Conservation (phyloP, 2,888 invertebrate genomes). For the Lasioglossum calceatum region DNA sequence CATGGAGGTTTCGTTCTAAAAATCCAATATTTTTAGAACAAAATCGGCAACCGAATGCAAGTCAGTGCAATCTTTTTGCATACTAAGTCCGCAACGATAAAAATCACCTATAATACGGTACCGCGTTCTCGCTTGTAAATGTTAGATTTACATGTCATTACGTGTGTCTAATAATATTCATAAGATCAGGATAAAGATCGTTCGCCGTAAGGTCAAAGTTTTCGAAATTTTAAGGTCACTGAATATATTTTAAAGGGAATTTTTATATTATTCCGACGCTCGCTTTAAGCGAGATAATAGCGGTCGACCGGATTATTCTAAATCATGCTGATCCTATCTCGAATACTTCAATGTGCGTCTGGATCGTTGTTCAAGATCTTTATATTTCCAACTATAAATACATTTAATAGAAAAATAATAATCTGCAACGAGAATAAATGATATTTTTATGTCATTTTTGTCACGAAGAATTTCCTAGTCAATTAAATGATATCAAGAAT, state of each 20-base stretch:
- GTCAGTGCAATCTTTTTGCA: background rate
- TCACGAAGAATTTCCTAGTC: background rate
- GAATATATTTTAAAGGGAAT: background rate
- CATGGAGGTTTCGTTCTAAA: background rate
- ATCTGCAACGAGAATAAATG: background rate
- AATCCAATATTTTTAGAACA: background rate
- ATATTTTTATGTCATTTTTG: background rate
- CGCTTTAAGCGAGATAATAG: background rate
- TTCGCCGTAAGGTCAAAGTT: background rate
- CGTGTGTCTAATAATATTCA: constrained; percentile 23
- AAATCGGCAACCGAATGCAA: background rate
- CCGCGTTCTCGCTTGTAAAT: constrained; percentile 10
- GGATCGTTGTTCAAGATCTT: background rate
- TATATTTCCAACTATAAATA: background rate
- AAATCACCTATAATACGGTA: background rate
- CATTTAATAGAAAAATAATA: background rate
- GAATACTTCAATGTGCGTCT: background rate
- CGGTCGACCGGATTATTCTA: background rate
- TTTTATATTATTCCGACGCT: background rate
- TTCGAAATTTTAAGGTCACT: constrained; percentile 9
- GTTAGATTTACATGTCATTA: constrained; percentile 28
- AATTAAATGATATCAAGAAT: background rate
- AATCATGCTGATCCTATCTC: background rate
- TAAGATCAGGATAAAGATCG: constrained; percentile 3
- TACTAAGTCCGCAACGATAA: background rate